Evolutionary conservation across 1,140 invertebrate species (phyloP), one percentile per base, ranked within the genome.

Genomic region (Cyclargus thomasi): DNA sequence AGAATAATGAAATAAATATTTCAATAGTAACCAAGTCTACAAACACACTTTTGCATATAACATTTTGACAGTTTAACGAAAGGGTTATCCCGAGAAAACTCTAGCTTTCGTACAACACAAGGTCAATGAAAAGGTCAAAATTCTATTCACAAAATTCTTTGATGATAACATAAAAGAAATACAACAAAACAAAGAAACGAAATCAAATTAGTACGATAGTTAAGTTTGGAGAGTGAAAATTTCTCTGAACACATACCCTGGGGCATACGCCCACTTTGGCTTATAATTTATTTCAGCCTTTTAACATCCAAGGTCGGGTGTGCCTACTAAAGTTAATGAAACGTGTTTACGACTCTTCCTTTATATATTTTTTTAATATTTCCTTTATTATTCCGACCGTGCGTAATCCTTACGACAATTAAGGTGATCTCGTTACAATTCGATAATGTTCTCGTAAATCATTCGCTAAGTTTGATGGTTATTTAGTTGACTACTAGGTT

Each of bases 201-300:
- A 55, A 55, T 55, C 53, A 55, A 20, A 20, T 55, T 55, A 55
- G 18, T 16, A 55, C 53, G 53, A 55, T 55, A 55, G 18, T 55
- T 55, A 55, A 55, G 53, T 20, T 55, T 55, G 53, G 53, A 55
- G 53, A 55, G n/a, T 55, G 6, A 55, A 55, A 55, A 55, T 55
- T 55, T 55, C 53, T n/a, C 17, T 55, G 18, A 18, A 14, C 11
- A 53, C 17, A 39, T 20, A 64, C 63, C 18, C 36, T 20, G 18
- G 36, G 17, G 18, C 21, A 53, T 66, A 71, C 70, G 66, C 64
- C 68, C 65, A 74, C 67, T 65, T 72, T 65, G 21, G 69, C 47
- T 74, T 71, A 74, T 78, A 78, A 78, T 80, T 75, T 78, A 73
- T 75, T 75, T 78, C 67, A 70, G 68, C 73, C 67, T 76, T 75